Percentiles rank a stretch among this genome's conserved stretches.
Evolutionary conservation across 2,113 vertebrate species (phyloP).

Genomic region (Patagioenas fasciata): DNA sequence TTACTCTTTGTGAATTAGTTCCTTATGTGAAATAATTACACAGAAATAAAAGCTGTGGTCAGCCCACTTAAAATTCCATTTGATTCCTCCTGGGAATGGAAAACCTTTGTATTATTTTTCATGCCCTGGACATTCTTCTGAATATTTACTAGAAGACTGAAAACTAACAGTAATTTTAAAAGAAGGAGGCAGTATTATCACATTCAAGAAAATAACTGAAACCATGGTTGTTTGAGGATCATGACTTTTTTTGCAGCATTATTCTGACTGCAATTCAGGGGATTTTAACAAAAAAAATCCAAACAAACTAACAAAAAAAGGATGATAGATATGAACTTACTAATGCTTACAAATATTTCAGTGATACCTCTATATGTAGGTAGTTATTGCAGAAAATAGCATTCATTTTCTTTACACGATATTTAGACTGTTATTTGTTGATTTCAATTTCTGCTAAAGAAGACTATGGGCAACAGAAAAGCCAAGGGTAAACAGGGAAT

Average conservation of each 20-base stretch:
- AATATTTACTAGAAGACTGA: slow-evolving; percentile 13
- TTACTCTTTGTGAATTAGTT: slow-evolving; percentile 46
- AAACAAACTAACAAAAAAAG: background rate
- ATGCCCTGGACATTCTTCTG: background rate
- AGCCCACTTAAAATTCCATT: slow-evolving; percentile 62
- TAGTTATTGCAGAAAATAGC: background rate
- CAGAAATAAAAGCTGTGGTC: slow-evolving; percentile 61
- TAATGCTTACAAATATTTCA: background rate
- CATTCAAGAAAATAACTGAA: slow-evolving; percentile 8
- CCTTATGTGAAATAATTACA: slow-evolving; percentile 47
- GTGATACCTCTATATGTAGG: background rate
- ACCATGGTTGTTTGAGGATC: background rate
- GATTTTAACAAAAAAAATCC: background rate
- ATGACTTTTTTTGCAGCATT: background rate
- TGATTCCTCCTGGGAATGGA: slow-evolving; percentile 33
- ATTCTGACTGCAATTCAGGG: background rate
- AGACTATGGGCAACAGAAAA: background rate
- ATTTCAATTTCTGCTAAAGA: background rate
- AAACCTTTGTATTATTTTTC: slow-evolving; percentile 7
- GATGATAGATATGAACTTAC: background rate
- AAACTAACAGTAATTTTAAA: background rate
- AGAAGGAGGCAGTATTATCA: background rate
- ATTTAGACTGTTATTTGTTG: background rate
- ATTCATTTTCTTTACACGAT: background rate
- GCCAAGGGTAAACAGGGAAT: background rate